A percentile compares a stretch with the other conserved stretches of the same genome.
phyloP scores from a whole-genome alignment of 2,888 invertebrate species.

The Theretra japonica region DNA sequence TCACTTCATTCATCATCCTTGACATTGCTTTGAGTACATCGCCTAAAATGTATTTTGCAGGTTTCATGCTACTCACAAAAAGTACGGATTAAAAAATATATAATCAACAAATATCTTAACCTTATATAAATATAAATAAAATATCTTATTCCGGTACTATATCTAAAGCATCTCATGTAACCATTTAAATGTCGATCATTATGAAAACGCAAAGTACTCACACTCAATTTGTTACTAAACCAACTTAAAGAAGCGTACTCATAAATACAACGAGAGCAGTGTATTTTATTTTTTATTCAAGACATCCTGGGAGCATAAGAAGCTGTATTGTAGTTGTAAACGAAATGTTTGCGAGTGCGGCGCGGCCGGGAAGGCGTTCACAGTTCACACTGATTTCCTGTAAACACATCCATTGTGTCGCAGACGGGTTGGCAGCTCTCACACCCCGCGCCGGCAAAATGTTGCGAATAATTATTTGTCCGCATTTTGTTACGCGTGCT shows the following conservation, averaged over 20 bases:
- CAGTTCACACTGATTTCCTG: slow-evolving; percentile 66
- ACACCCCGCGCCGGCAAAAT: slow-evolving; percentile 58
- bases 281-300: slow-evolving; percentile 4
- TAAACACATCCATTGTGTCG: slow-evolving; percentile 74
- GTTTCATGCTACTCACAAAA: no score
- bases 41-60: no score
- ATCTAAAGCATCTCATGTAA: no score
- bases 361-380: slow-evolving; percentile 50
- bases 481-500: slow-evolving; percentile 48
- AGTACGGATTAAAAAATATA: no score
- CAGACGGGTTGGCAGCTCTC: slow-evolving; percentile 58
- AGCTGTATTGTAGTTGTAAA: slow-evolving; percentile 52
- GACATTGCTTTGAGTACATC: no score
- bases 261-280: not conserved
- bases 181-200: no score
- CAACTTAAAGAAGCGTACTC: not conserved
- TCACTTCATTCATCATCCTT: no score
- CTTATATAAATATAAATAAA: no score
- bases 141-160: no score
- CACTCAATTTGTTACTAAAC: not conserved
- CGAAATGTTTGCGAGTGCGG: slow-evolving; percentile 53
- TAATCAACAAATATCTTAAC: no score
- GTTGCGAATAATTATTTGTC: slow-evolving; percentile 57
- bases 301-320: slow-evolving; percentile 7
- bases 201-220: not conserved